Evolutionary conservation across 35 echinoderm and acorn worm genomes (phyloP), one percentile per base, ranked within the genome.

Genomic region (Apostichopus japonicus): DNA sequence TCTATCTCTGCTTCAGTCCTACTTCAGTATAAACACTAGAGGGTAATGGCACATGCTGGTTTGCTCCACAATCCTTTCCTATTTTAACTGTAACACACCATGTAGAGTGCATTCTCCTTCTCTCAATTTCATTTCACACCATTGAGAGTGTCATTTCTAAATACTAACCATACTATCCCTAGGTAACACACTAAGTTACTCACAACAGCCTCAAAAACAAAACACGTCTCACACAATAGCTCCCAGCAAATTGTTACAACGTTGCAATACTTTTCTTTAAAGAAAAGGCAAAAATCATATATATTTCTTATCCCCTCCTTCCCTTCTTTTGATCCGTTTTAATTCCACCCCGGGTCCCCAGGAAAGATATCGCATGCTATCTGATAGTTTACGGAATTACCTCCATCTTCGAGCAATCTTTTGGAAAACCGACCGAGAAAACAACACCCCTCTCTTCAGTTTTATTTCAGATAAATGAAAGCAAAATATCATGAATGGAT

Each of bases 391-490:
- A 23, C 71, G 7, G 56, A 84, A 59, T 84, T 84, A 84, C 19
- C 57, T 84, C 22, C 81, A 58, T 84, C 81, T 84, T 54, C 56
- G 8, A 21, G 55, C 79, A 5, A 58, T 84, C n/a, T 84, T 22
- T 14, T 8, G 17, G 54, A 17, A 57, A 84, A 83, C 17, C 71
- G 71, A 75, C 81, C 55, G n/a, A 84, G 56, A 14, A 84, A 84
- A 84, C 51, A 84, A 84, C 81, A 84, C 81, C 71, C 80, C 33
- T 44, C 33, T 57, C 27, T 58, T 24, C 56, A 58, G 81, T 84
- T 84, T 79, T 84, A 24, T 56, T 84, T 84, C 81, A 58, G 24
- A 57, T 57, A 55, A 84, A 84, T 84, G 81, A 84, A 84, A 84
- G 56, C 56, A 75, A 75, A 75, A 75, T 75, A 75, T 23, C 14